Evolutionary conservation across 1,140 invertebrate species (phyloP), one percentile per base, ranked within the genome.

Genomic region (Druon quercuslanigerum): DNA sequence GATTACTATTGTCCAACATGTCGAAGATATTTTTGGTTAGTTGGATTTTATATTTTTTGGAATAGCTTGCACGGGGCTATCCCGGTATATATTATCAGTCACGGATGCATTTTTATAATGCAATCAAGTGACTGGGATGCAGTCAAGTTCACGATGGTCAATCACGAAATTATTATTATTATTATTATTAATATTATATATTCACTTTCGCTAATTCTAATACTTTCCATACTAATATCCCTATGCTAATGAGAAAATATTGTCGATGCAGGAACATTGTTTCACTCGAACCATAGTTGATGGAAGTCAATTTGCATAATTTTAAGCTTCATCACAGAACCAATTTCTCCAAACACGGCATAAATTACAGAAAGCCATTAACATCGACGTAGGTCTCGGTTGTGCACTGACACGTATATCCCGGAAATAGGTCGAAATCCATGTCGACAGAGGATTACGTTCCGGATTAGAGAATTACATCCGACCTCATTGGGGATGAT

Each of bases 401-500:
- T 66, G 14, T 66, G 13, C 14, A 12, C 57, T 66, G 60, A 33
- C 60, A 66, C 60, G 60, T 66, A 46, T 66, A 33, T 66, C 25
- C 60, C 60, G 60, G 60, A 66, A 66, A 40, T 25, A 66, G 60
- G 60, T 66, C 60, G 20, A 66, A 66, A 66, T 66, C 60, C 60
- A 25, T 66, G n/a, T 66, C 60, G 40, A 33, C 33, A 3, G 25
- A 66, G 25, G 52, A 54, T 54, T 54, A 54, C 52, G 14, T 40
- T 25, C 71, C 73, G 76, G 78, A 78, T 77, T 73, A 19, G 40
- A 17, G 81, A 82, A 88, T 84, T 85, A 86, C 71, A 74, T 75
- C 57, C 54, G 71, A 78, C 71, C 51, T 57, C 66, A 60, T 74
- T 66, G 19, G 25, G 81, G 86, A 86, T 87, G 84, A 88, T 89